phyloP scores from a whole-genome alignment of 1,140 invertebrate species.

The Aphis craccivora region DNA sequence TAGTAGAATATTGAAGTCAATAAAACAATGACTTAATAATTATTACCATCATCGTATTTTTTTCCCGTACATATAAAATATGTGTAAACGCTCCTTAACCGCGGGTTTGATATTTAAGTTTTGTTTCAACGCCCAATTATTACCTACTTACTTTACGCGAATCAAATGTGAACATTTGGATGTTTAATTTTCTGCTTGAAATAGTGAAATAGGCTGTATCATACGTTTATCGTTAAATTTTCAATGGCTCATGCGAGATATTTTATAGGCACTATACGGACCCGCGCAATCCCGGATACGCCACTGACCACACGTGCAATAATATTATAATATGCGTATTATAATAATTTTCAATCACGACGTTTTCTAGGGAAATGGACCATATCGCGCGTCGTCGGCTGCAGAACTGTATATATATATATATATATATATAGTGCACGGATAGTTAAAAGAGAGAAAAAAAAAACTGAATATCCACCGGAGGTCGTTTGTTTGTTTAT shows the following conservation, averaged over 20 bases:
- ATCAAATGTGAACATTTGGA: not conserved
- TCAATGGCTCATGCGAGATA: no score
- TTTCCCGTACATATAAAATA: not conserved
- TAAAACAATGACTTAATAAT: not conserved
- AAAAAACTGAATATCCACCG: not conserved
- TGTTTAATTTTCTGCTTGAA: not conserved
- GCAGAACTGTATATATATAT: not conserved
- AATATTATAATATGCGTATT: not conserved
- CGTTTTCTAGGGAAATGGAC: not conserved
- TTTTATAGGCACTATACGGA: not conserved
- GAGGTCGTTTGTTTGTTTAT: conserved; percentile 9
- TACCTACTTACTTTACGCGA: not conserved
- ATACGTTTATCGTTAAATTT: not conserved
- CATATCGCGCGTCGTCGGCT: not conserved
- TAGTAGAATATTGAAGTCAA: not conserved
- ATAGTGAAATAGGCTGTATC: not conserved
- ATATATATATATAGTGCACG: not conserved
- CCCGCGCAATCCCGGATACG: not conserved
- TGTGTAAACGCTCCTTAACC: not conserved
- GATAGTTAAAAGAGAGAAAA: not conserved
- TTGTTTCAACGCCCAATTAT: not conserved
- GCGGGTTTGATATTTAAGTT: not conserved
- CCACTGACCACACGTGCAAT: not conserved
- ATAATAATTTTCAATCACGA: not conserved
- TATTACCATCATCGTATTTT: not conserved